Evolutionary conservation across 1,140 invertebrate species (phyloP), one percentile per base, ranked within the genome.

Genomic region (Ylistrum balloti): DNA sequence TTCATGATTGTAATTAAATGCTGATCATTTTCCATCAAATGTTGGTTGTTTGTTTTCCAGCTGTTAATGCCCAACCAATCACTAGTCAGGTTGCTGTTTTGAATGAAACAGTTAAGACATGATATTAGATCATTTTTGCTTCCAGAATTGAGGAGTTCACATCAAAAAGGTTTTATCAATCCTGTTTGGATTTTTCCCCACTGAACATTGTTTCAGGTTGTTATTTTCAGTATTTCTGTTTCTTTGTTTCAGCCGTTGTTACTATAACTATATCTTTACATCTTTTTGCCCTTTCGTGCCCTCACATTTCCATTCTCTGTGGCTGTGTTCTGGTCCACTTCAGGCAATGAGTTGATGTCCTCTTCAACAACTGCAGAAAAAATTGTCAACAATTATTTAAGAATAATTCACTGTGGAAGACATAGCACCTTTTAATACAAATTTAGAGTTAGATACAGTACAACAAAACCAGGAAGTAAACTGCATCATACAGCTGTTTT

Each of bases 251-350:
- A 32, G 87, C 33, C 17, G 87, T 88, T 33, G n/a, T 13, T 32
- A 32, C n/a, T 17, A 7, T 11, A 17, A 32, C 2, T 0, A 74
- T 5, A 20, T 90, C 87, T 88, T 86, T 91, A 90, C 33, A 86
- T 93, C 87, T 94, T 94, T 86, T 93, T 93, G 20, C 86, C 87
- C 56, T 89, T 91, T 28, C 90, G 41, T 41, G 93, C 85, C 15
- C 90, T 90, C 28, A 93, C 86, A 33, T 94, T 87, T 33, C 95
- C 95, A 91, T 95, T 95, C 90, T 95, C 95, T 28, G 93, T 91
- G 28, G 94, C 93, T 5, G 97, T 97, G 91, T 97, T 97, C 92
- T 98, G 97, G 95, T 98, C 97, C 33, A 97, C 97, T 95, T 98
- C 97, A 1, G 97, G 97, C 22, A 98, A 95, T 90, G 97, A 97